Evolutionary conservation across 2,113 vertebrate species (phyloP), one percentile per base, ranked within the genome.

Genomic region (Chaenocephalus aceratus): DNA sequence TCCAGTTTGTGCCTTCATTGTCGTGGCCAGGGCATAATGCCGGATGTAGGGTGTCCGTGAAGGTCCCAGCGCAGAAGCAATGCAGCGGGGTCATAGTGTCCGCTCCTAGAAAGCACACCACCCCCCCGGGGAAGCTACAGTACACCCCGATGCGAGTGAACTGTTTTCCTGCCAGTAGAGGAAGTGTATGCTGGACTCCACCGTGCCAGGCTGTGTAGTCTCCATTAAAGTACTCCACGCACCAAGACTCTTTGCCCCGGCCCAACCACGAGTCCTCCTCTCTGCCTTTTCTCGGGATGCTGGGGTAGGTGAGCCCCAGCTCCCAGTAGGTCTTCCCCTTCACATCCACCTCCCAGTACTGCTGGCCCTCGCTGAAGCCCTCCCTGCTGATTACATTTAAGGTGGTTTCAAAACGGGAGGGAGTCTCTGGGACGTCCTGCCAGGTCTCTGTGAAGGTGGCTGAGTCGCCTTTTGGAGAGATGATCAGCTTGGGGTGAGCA

Each of bases 341-440:
- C 80, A 97, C 95, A 21, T 94, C 88, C 80, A 96, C 95, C 82
- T 97, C 96, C 96, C 96, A 96, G 91, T 97, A 97, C 77, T 95
- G 95, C 64, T 95, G 95, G 4, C 95, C 94, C 0, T 93, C 78
- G 0, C 86, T 86, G 53, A 96, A 95, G 83, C 88, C 92, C 58
- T 94, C 75, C 23, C 11, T 77, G 15, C 95, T 90, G 80, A 97
- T 86, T 9, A 95, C 86, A 0, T 95, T 95, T 67, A 96, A 89
- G 2, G 95, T 93, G 80, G 93, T 96, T 87, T 96, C 96, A 15
- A 96, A 96, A 77, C 95, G 95, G 30, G 86, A 84, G 0, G 89
- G 44, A 61, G 91, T 94, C 8, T 97, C 96, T 0, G 87, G 72
- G n/a, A 95, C 92, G 0, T 95, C 95, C 0, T 93, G 60, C 91